Evolutionary conservation across 2,888 invertebrate genomes (phyloP).

Genomic region (Lasioglossum zephyrum): DNA sequence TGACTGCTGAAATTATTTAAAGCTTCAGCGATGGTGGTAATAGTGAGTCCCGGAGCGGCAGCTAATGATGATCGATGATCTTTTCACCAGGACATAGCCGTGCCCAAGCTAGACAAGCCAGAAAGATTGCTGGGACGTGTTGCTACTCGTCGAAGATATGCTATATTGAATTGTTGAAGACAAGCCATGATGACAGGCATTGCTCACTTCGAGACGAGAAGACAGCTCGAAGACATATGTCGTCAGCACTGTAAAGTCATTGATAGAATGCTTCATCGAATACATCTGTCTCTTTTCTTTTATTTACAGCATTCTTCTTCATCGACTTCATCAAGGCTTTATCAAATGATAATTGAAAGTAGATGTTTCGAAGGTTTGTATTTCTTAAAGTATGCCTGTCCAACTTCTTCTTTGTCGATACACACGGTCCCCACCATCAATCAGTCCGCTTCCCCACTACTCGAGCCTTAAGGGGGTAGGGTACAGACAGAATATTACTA

Average conservation of each 20-base stretch:
- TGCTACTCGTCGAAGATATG: conserved; percentile 53
- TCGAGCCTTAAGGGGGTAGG: no score
- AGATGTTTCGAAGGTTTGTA: neutral
- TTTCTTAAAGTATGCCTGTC: neutral
- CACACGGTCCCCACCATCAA: no score
- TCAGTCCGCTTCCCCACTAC: no score
- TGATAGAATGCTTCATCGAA: conserved; percentile 45
- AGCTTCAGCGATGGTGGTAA: conserved; percentile 29
- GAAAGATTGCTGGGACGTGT: conserved; percentile 39
- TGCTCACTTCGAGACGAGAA: conserved; percentile 42
- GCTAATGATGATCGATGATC: conserved; percentile 77
- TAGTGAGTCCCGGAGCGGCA: conserved; percentile 45
- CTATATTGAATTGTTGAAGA: conserved; percentile 66
- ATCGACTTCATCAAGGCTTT: neutral
- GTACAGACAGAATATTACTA: no score
- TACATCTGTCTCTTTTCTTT: neutral
- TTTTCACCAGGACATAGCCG: conserved; percentile 69
- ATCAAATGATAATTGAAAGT: neutral
- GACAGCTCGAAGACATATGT: conserved; percentile 52
- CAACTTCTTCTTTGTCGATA: no score
- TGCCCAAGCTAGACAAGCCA: conserved; percentile 37
- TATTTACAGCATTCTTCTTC: neutral
- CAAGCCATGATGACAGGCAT: conserved; percentile 55
- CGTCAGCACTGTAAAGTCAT: conserved; percentile 46
- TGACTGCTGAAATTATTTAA: conserved; percentile 47